Base-by-base conservation (phyloP, 2,797 vertebrate genomes). In the Parauchenoglanis ngamensis region DNA sequence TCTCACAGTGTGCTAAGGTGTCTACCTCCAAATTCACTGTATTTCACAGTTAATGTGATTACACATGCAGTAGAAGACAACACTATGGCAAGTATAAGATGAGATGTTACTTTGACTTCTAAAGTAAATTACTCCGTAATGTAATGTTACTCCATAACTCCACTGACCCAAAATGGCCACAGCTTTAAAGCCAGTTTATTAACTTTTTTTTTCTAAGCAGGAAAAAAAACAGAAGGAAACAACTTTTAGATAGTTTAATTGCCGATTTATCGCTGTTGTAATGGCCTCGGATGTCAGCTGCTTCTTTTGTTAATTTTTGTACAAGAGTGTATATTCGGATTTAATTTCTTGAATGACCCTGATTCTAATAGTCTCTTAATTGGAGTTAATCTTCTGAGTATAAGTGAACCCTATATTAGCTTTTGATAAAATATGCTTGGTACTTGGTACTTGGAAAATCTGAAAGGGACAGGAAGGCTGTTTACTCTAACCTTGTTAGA, bases 401-500 rank as follows among this genome's bases (percentile, higher is more conserved):
- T 13, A 73, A 73, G 56, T 49, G 44, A 78, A 78, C 23, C 23
- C 21, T 6, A 25, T 40, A 6, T 68, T 68, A 82, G 28, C n/a
- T 25, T 80, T 80, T 23, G 12, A 12, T 15, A 44, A 70, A 31
- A 19, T 81, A 57, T 56, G 21, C 25, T 49, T 40, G 77, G 23
- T 28, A 65, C 46, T 79, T 57, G 31, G 10, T 65, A 19, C 31
- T 31, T 31, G 70, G 46, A 77, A 77, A 28, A 25, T 68, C 3
- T 28, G 17, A 84, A 44, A 6, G n/a, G 49, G 23, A 72, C 63
- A 70, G 63, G 12, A n/a, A 77, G 44, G 67, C 35, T 89, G 77
- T 59, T 86, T 72, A 86, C 21, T 67, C 52, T 81, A 86, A 88
- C 87, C 85, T 87, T 83, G 78, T 52, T 57, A 56, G 61, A 59